These are phyloP conservation scores for Enteromius treurensis DNA, from an alignment of 2,797 vertebrate genomes.

Conservation along the genomic window DNA sequence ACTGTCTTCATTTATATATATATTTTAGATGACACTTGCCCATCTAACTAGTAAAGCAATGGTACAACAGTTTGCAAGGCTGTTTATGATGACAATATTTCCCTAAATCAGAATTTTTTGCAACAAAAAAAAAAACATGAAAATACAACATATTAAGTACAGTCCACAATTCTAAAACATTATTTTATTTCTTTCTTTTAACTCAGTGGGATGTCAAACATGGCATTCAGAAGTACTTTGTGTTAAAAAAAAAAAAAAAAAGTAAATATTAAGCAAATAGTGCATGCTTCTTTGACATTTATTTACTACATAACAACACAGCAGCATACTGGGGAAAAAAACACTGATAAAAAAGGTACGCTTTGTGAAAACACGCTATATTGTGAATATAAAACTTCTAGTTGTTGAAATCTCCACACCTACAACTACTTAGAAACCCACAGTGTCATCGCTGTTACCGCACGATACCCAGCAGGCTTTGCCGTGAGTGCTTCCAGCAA, in stretches of 20 bases:
- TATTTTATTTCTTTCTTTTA: not conserved
- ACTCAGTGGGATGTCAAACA: not conserved
- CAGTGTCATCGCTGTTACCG: not conserved
- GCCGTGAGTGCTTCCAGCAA: conserved; percentile 21
- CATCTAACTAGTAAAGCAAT: not conserved
- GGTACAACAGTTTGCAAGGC: not conserved
- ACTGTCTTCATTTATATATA: not conserved
- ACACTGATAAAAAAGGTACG: not conserved
- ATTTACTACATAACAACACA: not conserved
- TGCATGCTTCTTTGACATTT: not conserved
- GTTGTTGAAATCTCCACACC: conserved; percentile 13
- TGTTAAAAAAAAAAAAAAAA: not conserved
- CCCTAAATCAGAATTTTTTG: not conserved
- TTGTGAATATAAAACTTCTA: not conserved
- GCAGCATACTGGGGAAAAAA: not conserved
- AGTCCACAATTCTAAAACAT: not conserved
- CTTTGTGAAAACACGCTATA: not conserved
- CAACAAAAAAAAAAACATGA: not conserved
- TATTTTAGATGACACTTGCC: not conserved
- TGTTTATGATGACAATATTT: not conserved
- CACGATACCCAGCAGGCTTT: conserved; percentile 17
- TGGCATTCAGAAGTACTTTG: not conserved
- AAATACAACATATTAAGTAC: not conserved
- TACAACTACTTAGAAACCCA: conserved; percentile 21
- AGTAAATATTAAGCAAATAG: not conserved